phyloP scores from a whole-genome alignment of 2,797 vertebrate genomes.

The Hephaestus fuliginosus region DNA sequence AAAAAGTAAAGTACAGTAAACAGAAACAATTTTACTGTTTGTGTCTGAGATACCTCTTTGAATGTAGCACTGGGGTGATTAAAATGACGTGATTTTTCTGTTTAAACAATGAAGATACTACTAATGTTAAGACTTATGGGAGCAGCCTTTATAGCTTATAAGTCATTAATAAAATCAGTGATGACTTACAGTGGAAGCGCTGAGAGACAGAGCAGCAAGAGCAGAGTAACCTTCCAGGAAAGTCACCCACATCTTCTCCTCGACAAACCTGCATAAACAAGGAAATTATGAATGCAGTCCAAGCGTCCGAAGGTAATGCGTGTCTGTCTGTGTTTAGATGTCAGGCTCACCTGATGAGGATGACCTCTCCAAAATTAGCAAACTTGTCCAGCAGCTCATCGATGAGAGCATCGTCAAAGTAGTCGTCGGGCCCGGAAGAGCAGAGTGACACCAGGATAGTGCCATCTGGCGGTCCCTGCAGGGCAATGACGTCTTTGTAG shows the following conservation, averaged over 20 bases:
- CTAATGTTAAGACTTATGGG: neutral
- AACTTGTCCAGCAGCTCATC: conserved; percentile 97
- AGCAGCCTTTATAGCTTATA: neutral
- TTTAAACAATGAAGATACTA: neutral
- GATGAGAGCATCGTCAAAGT: conserved; percentile 93
- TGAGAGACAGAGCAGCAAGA: conserved; percentile 90
- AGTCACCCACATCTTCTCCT: conserved; percentile 99
- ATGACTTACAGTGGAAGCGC: conserved; percentile 86
- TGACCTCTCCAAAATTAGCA: conserved; percentile 93
- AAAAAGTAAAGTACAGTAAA: neutral
- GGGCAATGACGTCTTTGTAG: conserved; percentile 95
- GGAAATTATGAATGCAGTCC: neutral
- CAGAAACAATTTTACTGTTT: neutral
- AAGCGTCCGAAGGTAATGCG: neutral
- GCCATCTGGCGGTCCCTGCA: conserved; percentile 96
- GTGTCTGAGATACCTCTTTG: neutral
- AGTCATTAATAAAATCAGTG: neutral
- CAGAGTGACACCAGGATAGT: conserved; percentile 95
- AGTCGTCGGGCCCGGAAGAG: conserved; percentile 89
- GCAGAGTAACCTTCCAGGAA: conserved; percentile 98
- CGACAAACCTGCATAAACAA: conserved; percentile 90
- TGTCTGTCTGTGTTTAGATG: neutral
- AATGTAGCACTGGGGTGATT: neutral
- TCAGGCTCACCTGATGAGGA: conserved; percentile 92
- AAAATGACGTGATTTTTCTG: neutral